Conservation (phyloP, 1,140 invertebrate species). For the Leucophenga varia region DNA sequence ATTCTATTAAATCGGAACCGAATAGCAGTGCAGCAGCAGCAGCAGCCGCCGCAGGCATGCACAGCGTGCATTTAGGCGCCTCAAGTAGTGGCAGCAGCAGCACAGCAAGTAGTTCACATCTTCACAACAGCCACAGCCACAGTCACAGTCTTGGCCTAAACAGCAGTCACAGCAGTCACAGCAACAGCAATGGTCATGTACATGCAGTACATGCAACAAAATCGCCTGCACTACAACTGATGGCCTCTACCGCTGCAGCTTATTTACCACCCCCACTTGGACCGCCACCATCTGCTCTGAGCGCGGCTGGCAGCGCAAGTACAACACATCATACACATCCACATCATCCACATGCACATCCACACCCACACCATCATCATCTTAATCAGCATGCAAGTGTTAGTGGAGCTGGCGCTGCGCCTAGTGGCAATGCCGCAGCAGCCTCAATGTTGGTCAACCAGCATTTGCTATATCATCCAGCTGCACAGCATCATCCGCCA, state of each 20-base stretch:
- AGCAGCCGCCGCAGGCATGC: slow-evolving; percentile 37
- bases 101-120: slow-evolving; percentile 38
- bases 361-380: slow-evolving; percentile 42
- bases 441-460: slow-evolving; percentile 50
- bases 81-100: slow-evolving; percentile 56
- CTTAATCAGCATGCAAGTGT: slow-evolving; percentile 32
- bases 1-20: slow-evolving; percentile 51
- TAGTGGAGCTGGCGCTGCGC: slow-evolving; percentile 28
- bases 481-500: slow-evolving; percentile 51
- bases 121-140: slow-evolving; percentile 15
- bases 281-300: slow-evolving; percentile 34
- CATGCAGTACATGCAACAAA: slow-evolving; percentile 11
- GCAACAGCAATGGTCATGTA: too few relatives aligned
- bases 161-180: neutral
- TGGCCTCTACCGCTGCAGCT: slow-evolving; percentile 35
- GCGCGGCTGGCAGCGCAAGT: slow-evolving; percentile 3
- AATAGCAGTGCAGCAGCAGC: slow-evolving; percentile 27
- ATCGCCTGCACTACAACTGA: slow-evolving; percentile 33
- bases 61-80: slow-evolving; percentile 46
- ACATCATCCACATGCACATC: slow-evolving; percentile 22
- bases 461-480: slow-evolving; percentile 52
- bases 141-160: neutral
- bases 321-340: slow-evolving; percentile 1
- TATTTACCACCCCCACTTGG: slow-evolving; percentile 49
- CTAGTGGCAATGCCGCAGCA: slow-evolving; percentile 25